Percentiles rank a stretch among this genome's conserved stretches.
These are phyloP conservation scores for Rhyacophila brunnea DNA, from an alignment of 1,140 invertebrate genomes.

Conservation along the genomic window DNA sequence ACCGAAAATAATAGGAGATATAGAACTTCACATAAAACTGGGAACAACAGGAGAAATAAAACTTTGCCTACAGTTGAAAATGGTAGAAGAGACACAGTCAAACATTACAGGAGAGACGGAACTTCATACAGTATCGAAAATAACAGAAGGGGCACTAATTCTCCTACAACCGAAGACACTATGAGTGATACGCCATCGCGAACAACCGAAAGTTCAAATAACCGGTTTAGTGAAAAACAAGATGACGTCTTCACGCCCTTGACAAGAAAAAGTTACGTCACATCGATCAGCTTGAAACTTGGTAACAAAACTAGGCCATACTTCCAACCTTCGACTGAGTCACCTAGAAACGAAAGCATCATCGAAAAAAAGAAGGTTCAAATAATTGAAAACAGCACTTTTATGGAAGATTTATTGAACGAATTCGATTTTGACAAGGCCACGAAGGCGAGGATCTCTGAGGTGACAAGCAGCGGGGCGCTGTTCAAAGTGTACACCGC, in stretches of 20 bases:
- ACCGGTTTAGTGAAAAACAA: conserved; percentile 1
- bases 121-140: too few relatives aligned
- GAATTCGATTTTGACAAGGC: conserved; percentile 22
- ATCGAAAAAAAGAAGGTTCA: conserved; percentile 4
- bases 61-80: too few relatives aligned
- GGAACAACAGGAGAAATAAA: too few relatives aligned
- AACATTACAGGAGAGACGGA: too few relatives aligned
- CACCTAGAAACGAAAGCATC: conserved; percentile 1
- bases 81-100: too few relatives aligned
- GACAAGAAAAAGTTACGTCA: conserved; percentile 44
- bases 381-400: conserved; percentile 16
- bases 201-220: conserved; percentile 15
- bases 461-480: conserved; percentile 13
- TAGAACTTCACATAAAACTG: too few relatives aligned
- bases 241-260: conserved; percentile 19
- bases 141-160: too few relatives aligned
- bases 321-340: conserved; percentile 8
- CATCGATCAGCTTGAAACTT: conserved; percentile 45
- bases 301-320: conserved; percentile 34
- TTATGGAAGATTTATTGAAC: conserved; percentile 19
- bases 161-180: too few relatives aligned
- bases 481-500: conserved; percentile 34
- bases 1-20: too few relatives aligned
- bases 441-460: conserved; percentile 21
- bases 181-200: not conserved